Percentiles rank a stretch among this genome's conserved stretches.
These are phyloP conservation scores for Lagodon rhomboides DNA, from an alignment of 2,797 vertebrate genomes.

Conservation along the genomic window DNA sequence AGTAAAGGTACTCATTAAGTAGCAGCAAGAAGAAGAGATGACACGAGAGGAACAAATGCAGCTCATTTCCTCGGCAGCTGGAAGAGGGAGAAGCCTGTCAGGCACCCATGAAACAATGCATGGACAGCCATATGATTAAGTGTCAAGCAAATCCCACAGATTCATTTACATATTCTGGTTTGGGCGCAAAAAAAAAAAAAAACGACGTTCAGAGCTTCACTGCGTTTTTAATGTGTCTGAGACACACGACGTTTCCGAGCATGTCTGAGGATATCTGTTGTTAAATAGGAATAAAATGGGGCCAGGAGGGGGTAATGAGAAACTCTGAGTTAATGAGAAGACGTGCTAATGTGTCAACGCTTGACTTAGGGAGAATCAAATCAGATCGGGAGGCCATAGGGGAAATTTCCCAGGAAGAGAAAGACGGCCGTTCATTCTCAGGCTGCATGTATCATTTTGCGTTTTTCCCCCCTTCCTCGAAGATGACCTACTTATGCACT, in stretches of 20 bases:
- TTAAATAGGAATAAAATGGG: constrained; percentile 75
- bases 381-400: constrained; percentile 72
- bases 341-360: constrained; percentile 78
- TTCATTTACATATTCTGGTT: constrained; percentile 65
- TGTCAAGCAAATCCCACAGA: constrained; percentile 59
- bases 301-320: constrained; percentile 77
- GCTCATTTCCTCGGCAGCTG: constrained; percentile 44
- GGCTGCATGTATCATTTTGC: constrained; percentile 55
- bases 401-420: constrained; percentile 70
- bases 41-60: constrained; percentile 31
- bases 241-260: constrained; percentile 59
- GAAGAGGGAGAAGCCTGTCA: constrained; percentile 20
- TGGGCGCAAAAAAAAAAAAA: constrained; percentile 52
- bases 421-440: constrained; percentile 49
- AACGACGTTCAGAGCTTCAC: constrained; percentile 49
- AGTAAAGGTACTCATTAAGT: constrained; percentile 23
- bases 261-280: constrained; percentile 61
- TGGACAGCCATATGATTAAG: constrained; percentile 67
- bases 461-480: constrained; percentile 28
- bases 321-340: constrained; percentile 81
- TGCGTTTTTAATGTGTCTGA: constrained; percentile 66
- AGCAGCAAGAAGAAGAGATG: constrained; percentile 29
- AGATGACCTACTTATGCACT: constrained; percentile 74
- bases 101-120: constrained; percentile 29
- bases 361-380: constrained; percentile 79